phyloP scores from a whole-genome alignment of 1,140 invertebrate genomes.

The Pachypsylla venusta region DNA sequence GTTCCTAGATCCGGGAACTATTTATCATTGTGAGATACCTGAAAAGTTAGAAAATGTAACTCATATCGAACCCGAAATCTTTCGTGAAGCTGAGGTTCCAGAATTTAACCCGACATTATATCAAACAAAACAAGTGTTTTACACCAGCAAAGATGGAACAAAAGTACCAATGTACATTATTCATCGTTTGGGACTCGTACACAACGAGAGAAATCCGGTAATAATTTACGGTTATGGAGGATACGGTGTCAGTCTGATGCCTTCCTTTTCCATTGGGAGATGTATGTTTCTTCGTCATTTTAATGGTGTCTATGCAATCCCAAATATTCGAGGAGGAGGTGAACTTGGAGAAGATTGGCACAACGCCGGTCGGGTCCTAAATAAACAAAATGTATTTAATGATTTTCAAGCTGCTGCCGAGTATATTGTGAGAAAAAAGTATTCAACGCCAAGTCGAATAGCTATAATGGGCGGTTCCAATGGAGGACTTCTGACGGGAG shows the following conservation, averaged over 20 bases:
- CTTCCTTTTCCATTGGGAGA: constrained; percentile 67
- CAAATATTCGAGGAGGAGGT: not conserved
- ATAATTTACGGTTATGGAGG: constrained; percentile 95
- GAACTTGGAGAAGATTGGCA: constrained; percentile 98
- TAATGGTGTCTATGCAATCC: constrained; percentile 37
- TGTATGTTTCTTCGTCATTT: constrained; percentile 84
- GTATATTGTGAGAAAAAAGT: constrained; percentile 70
- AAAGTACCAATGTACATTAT: constrained; percentile 92
- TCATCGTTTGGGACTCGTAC: constrained; percentile 35
- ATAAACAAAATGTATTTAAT: constrained; percentile 96
- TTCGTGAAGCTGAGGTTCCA: constrained; percentile 67
- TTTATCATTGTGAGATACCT: constrained; percentile 50
- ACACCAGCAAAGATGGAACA: constrained; percentile 85
- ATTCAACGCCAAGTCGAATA: constrained; percentile 62
- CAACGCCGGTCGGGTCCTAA: constrained; percentile 72
- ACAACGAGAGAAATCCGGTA: constrained; percentile 56
- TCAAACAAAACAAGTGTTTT: constrained; percentile 57
- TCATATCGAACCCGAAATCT: constrained; percentile 31
- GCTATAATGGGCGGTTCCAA: constrained; percentile 91
- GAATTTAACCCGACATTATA: constrained; percentile 69
- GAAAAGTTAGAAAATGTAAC: not conserved
- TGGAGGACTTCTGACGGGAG: constrained; percentile 88
- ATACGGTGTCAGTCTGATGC: constrained; percentile 84
- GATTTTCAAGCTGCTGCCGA: constrained; percentile 90
- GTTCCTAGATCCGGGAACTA: constrained; percentile 82